These are phyloP conservation scores for Ceyx erithaca DNA, from an alignment of 2,797 vertebrate genomes.

Conservation along the genomic window DNA sequence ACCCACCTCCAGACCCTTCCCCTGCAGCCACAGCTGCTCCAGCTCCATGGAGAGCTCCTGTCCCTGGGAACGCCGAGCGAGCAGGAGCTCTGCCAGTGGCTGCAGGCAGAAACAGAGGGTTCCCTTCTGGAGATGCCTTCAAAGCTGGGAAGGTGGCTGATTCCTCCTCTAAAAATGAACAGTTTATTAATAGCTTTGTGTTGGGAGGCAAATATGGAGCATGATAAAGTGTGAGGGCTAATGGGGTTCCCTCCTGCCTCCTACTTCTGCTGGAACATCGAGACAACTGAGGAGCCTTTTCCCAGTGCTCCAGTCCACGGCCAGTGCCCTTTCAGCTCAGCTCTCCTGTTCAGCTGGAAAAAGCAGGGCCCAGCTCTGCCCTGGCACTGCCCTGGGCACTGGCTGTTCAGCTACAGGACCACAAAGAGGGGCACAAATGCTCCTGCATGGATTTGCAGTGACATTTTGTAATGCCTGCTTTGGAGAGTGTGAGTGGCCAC, in stretches of 20 bases:
- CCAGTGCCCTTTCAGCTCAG: background rate
- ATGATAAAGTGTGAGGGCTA: background rate
- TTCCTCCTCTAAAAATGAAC: background rate
- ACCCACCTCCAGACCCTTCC: background rate
- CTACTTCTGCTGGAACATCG: background rate
- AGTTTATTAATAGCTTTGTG: background rate
- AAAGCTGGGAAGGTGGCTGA: background rate
- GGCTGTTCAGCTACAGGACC: fast-evolving
- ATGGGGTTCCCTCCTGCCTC: background rate
- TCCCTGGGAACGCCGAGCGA: background rate
- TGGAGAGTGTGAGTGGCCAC: background rate
- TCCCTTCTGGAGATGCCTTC: background rate
- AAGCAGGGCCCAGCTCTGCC: fast-evolving
- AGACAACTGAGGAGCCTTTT: background rate
- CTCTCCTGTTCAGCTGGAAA: background rate
- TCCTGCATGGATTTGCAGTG: background rate
- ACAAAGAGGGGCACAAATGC: background rate
- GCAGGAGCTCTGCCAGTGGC: background rate
- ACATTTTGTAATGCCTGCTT: fast-evolving
- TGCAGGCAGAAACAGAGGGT: background rate
- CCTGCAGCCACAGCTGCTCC: background rate
- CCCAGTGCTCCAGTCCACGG: background rate
- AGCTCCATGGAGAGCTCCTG: background rate
- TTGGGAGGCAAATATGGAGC: background rate
- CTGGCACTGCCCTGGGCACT: fast-evolving